Conservation (phyloP, 1,140 invertebrate genomes). For the Chionoecetes opilio region DNA sequence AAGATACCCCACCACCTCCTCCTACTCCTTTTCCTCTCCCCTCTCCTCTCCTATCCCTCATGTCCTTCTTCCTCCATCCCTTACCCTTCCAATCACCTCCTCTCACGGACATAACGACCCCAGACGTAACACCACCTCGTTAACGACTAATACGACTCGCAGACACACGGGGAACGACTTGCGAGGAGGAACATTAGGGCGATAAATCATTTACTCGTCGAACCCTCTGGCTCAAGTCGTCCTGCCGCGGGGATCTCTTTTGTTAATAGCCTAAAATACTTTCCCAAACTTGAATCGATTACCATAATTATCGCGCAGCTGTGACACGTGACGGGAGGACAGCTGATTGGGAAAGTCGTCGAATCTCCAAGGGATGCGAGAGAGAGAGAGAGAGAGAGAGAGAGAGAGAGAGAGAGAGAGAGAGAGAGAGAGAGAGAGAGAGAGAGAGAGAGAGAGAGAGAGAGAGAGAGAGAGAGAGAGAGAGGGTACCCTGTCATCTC, state of each 20-base stretch:
- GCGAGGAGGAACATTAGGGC: background rate
- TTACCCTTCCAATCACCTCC: background rate
- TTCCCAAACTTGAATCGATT: conserved; percentile 70
- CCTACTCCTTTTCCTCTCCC: background rate
- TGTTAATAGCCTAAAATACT: conserved; percentile 72
- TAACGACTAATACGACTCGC: background rate
- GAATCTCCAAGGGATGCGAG: background rate
- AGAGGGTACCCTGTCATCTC: too few relatives aligned
- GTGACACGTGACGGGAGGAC: conserved; percentile 48
- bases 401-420: background rate
- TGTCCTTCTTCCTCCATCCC: background rate
- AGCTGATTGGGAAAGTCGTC: conserved; percentile 65
- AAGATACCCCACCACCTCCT: background rate
- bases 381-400: background rate
- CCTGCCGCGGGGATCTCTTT: conserved; percentile 34
- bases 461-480: too few relatives aligned
- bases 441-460: background rate
- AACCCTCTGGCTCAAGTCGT: background rate
- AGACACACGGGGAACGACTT: background rate
- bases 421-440: background rate
- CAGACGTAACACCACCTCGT: background rate
- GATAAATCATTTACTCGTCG: background rate
- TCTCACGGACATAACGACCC: background rate
- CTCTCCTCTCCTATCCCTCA: background rate
- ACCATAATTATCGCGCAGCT: conserved; percentile 72